Evolutionary conservation across 2,113 vertebrate genomes (phyloP).

Genomic region (Myrmophylax atrothorax): DNA sequence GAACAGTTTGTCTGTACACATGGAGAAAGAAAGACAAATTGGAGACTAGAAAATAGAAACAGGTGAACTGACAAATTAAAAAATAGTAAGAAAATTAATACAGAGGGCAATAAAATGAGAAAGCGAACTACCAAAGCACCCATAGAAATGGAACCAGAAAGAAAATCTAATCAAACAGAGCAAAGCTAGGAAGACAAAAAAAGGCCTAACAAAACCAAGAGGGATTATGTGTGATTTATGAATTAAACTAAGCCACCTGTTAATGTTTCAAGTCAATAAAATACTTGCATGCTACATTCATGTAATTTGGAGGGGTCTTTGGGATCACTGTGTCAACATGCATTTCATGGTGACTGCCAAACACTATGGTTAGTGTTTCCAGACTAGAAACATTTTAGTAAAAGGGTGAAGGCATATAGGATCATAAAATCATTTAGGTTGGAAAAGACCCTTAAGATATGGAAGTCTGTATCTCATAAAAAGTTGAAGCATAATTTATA

Average conservation of each 20-base stretch:
- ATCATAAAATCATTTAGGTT: not conserved
- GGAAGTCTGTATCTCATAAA: not conserved
- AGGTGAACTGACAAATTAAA: not conserved
- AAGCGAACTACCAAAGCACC: not conserved
- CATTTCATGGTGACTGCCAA: not conserved
- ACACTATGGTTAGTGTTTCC: not conserved
- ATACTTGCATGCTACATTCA: not conserved
- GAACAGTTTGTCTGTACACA: not conserved
- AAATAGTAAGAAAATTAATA: not conserved
- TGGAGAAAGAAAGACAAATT: not conserved
- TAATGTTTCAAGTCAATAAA: not conserved
- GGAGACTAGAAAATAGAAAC: not conserved
- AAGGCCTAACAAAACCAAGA: not conserved
- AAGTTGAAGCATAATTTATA: not conserved
- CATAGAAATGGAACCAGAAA: not conserved
- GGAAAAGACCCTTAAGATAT: not conserved
- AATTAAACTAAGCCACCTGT: not conserved
- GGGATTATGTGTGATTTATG: not conserved
- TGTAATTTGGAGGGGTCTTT: not conserved
- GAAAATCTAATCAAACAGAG: not conserved
- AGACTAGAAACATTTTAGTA: not conserved
- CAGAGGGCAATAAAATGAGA: not conserved
- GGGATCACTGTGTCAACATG: not conserved
- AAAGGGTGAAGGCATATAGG: not conserved
- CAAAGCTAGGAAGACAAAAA: not conserved